A percentile compares a stretch with the other conserved stretches of the same genome.
phyloP scores from a whole-genome alignment of 2,888 invertebrate genomes.

The Agriotes lineatus region DNA sequence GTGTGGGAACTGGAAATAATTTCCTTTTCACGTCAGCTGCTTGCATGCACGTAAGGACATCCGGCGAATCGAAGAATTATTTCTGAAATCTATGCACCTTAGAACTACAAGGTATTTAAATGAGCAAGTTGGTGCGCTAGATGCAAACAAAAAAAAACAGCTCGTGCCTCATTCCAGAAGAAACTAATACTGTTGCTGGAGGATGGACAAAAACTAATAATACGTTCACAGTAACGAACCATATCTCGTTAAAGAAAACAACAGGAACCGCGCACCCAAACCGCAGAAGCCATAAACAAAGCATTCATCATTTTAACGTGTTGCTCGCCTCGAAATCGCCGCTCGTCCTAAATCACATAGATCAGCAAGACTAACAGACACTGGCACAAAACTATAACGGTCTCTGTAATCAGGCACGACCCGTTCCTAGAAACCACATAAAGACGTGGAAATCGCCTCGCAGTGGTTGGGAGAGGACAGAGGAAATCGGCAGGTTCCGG shows the following conservation, averaged over 20 bases:
- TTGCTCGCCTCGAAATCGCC: constrained; percentile 34
- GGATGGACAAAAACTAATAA: constrained; percentile 9
- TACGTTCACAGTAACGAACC: constrained; percentile 19
- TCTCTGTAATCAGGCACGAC: constrained; percentile 28
- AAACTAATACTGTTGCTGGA: neutral
- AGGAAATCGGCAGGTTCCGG: constrained; percentile 31
- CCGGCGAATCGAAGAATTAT: constrained; percentile 31
- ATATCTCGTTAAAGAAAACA: constrained; percentile 29
- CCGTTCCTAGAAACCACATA: constrained; percentile 28
- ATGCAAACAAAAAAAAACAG: neutral
- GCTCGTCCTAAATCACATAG: constrained; percentile 27
- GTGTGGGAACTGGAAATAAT: constrained; percentile 40
- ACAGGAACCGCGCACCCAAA: constrained; percentile 24
- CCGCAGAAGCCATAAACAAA: constrained; percentile 43
- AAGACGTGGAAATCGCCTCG: constrained; percentile 28
- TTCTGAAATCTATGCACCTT: neutral
- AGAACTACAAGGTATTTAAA: neutral
- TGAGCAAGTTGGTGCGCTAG: neutral
- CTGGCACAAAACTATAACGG: constrained; percentile 32
- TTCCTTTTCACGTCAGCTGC: constrained; percentile 36
- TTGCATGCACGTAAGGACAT: constrained; percentile 40
- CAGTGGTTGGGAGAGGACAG: constrained; percentile 1
- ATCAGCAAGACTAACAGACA: constrained; percentile 23
- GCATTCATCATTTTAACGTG: constrained; percentile 39
- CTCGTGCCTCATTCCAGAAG: constrained; percentile 2